Base-by-base conservation (phyloP, 2,797 vertebrate genomes). In the Spinus pinus region DNA sequence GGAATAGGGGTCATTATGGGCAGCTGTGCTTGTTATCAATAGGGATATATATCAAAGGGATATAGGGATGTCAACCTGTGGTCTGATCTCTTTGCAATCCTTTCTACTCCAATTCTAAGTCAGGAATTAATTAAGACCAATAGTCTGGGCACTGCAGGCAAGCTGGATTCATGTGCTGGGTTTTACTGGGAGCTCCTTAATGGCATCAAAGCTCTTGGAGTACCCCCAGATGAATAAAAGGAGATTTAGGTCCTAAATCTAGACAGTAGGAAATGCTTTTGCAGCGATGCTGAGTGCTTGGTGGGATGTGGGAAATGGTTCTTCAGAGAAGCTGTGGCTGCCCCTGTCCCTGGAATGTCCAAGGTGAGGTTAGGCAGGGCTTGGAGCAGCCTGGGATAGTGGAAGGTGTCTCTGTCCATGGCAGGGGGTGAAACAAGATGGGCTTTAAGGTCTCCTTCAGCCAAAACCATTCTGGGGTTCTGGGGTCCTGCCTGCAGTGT, bases 201-300 rank as follows among this genome's bases (percentile, higher is more conserved):
- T 10, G 56, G 28, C 20, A 11, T 20, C 8, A 82, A 70, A 86
- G 4, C 35, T 54, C 47, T 70, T 3, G 1, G 13, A 14, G 8
- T 25, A 30, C 20, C 31, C 46, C 6, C 18, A 31, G 27, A 6
- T 31, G 66, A 70, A 41, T 47, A 13, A 35, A 69, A 69, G 33
- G 24, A 78, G 41, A 31, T 47, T 54, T 47, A 41, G 41, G 25
- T 47, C 14, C 41, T 2, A 7, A 27, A 10, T 1, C 17, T n/a
- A 47, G 35, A 18, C 9, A 6, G 49, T 2, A 44, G 33, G 12
- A 79, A 27, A 39, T 10, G 47, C 24, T 50, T 6, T 31, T 17
- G 6, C 35, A 28, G 0, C 9, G 14, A 0, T 6, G 2, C 21
- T 0, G 28, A 61, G 56, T 0, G 4, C 58, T 30, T 56, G 31